Base-by-base conservation (phyloP, 2,888 invertebrate genomes). In the Drosophila vallismaia region DNA sequence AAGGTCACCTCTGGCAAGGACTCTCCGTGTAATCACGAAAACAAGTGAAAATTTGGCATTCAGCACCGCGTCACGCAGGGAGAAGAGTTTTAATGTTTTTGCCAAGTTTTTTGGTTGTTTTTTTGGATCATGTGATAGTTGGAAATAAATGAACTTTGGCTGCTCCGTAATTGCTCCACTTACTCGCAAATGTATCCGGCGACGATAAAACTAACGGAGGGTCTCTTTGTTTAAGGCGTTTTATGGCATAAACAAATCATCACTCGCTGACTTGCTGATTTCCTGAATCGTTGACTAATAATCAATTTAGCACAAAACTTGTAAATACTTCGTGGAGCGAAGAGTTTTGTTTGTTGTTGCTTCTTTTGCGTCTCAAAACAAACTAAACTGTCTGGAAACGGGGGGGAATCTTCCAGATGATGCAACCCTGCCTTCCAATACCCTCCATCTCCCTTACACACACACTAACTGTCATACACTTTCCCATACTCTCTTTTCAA, bases 101-200 rank as follows among this genome's bases (percentile, higher is more conserved):
- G 12, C 38, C 38, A 26, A 48, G 31, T 64, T 49, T 28, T 28
- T 4, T 8, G 48, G 26, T 24, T 14, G n/a, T 40, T 36, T 29
- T 8, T 45, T 19, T 19, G 19, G 19, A 24, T 63, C 68, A 68
- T 51, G 53, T 38, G 63, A 67, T 68, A 67, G 45, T 68, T 44
- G 36, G 14, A 12, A 7, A 42, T 8, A 42, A 63, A 19, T 44
- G 67, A 24, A 51, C 67, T 62, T 49, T 62, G 40, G 31, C 26
- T 51, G 29, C 36, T 29, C 33, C 28, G 40, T 29, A 63, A 63
- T 45, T 63, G 63, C 68, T 52, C 68, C 68, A 63, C 63, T 63
- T 63, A 63, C 63, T 53, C 68, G 53, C 40, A 19, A 49, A 29
- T 29, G 52, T 40, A 40, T 51, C 24, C 52, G 56, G n/a, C 12